Evolutionary conservation across 2,113 vertebrate species (phyloP), one percentile per base, ranked within the genome.

Genomic region (Jacana jacana): DNA sequence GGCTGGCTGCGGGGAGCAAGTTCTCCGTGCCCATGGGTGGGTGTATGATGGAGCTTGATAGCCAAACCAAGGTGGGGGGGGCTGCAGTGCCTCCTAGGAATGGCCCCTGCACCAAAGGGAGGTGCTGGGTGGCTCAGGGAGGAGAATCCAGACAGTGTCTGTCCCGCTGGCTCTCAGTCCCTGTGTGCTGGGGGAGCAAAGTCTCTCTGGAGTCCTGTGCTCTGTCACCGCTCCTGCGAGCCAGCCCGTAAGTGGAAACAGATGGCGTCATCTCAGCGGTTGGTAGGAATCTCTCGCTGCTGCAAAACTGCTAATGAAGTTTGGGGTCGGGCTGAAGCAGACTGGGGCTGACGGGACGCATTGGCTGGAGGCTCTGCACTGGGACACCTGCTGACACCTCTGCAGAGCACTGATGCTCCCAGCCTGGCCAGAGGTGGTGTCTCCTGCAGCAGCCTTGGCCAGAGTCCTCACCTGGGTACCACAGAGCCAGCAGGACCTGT

Each of bases 241-340:
- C 93, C 84, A 82, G 84, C 63, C 42, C 1, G 0, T 95, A 96
- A 95, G 27, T 86, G 85, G 87, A 65, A 96, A 46, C 95, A 96
- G 94, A 94, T 93, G 93, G 89, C 17, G 9, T 80, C 70, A 19
- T 82, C 78, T 80, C 85, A 46, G 87, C 0, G 12, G 87, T 94
- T 61, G n/a, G 81, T 4, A 81, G 79, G 87, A 86, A 68, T 72
- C 63, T 86, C 80, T 89, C 78, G 20, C 58, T 86, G 81, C 61
- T 91, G 84, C 81, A 91, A 44, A 93, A 60, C 91, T 94, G 83
- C 81, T 95, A 55, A 89, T 75, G 84, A 79, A 55, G 77, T 75
- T 40, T 83, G 58, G 51, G 91, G 64, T 81, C 30, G 48, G 77
- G 28, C 48, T 5, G 40, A 78, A 68, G 78, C 70, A 71, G 9